Evolutionary conservation across 2,113 vertebrate genomes (phyloP).

Genomic region (Brienomyrus brachyistius): DNA sequence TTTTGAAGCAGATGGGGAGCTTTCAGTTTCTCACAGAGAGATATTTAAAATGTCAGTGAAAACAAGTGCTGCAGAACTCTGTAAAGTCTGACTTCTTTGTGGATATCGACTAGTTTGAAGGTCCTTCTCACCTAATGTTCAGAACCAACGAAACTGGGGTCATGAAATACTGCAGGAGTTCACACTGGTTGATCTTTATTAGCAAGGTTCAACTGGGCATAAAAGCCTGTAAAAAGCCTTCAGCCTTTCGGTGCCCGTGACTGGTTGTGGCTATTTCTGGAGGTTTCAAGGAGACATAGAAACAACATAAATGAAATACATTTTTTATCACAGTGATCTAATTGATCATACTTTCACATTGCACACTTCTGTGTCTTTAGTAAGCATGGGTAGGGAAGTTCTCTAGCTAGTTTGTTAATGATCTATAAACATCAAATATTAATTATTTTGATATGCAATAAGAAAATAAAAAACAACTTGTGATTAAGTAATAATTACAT

Average conservation of each 20-base stretch:
- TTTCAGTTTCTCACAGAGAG: background rate
- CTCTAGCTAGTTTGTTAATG: background rate
- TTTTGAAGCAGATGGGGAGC: background rate
- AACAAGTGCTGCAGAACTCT: background rate
- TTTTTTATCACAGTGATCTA: background rate
- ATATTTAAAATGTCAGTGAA: background rate
- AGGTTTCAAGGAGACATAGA: background rate
- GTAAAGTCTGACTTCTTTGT: background rate
- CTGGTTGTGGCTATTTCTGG: background rate
- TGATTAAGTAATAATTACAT: background rate
- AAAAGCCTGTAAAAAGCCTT: background rate
- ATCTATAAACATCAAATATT: background rate
- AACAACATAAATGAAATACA: background rate
- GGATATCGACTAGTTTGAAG: background rate
- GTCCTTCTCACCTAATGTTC: background rate
- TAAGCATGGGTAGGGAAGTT: background rate
- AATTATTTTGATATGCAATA: background rate
- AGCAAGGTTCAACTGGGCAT: background rate
- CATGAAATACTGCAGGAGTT: background rate
- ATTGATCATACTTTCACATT: background rate
- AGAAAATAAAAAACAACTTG: background rate
- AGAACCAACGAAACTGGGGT: background rate
- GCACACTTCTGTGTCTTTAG: background rate
- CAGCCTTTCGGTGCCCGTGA: background rate
- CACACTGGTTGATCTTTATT: background rate